Base-by-base conservation (phyloP, 92 coral and sea anemone genomes). In the Epizoanthus rinbou region DNA sequence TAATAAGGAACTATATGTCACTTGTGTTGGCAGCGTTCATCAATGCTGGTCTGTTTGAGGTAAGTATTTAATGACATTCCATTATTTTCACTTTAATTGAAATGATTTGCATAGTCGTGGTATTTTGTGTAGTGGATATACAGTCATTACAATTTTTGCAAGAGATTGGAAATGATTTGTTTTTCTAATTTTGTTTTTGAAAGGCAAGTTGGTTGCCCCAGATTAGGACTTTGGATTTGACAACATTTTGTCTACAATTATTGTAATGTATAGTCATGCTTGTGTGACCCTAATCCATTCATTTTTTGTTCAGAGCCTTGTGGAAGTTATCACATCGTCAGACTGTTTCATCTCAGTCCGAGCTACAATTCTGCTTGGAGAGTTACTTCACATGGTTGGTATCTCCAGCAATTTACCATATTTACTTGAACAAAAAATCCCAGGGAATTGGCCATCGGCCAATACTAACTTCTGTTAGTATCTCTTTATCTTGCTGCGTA, bases 31-130 rank as follows among this genome's bases (percentile, higher is more conserved):
- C 96, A 57, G 99, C 99, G n/a, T 94, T 96, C 24, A 90, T 96
- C 82, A 94, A 87, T 83, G 99, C 99, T 57, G 99, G 99, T 41
- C 81, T 96, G 70, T 91, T 96, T 64, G 99, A 96, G 98, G 99
- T 92, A 74, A 53, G 59, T 53, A 5, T 17, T 23, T 10, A 79
- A 16, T 33, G 18, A 8, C 54, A 47, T 9, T 80, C n/a, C 1
- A 1, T 50, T 35, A 14, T 33, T 39, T 39, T 7, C 5, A 71
- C 24, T 35, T 24, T 1, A 1, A 41, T 45, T 45, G 43, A 37
- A 3, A 37, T 37, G 5, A 37, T 37, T 37, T 37, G 43, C 5
- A 6, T 37, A 37, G 43, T 37, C 43, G 6, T 37, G 43, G 43
- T 37, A 37, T 37, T 37, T 37, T 37, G 6, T 37, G 43, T 37